phyloP scores from a whole-genome alignment of 2,113 vertebrate species.

The Laticauda colubrina region DNA sequence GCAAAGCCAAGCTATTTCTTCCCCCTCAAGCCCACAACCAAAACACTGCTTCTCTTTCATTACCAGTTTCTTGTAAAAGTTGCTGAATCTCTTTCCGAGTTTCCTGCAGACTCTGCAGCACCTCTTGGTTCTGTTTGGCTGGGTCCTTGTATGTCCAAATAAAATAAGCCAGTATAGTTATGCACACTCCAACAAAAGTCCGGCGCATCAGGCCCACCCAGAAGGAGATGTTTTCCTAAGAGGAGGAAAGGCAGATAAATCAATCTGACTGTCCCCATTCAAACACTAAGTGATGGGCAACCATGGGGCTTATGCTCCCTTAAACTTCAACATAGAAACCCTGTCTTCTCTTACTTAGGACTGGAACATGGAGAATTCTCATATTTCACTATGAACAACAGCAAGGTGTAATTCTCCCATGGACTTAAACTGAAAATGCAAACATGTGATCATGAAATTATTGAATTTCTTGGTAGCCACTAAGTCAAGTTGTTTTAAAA shows the following conservation, averaged over 20 bases:
- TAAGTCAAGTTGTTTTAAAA: neutral
- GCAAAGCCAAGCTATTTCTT: neutral
- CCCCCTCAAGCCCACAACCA: neutral
- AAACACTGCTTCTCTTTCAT: neutral
- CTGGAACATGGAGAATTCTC: neutral
- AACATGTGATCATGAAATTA: neutral
- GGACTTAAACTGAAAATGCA: neutral
- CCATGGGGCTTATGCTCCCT: neutral
- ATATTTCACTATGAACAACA: neutral
- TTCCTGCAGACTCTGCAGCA: slow-evolving; percentile 15
- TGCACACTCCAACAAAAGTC: neutral
- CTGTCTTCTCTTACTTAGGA: neutral
- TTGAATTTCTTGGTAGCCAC: neutral
- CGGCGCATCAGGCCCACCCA: slow-evolving; percentile 8
- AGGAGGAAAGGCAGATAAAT: neutral
- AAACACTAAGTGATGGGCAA: too few species aligned
- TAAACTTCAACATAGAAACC: neutral
- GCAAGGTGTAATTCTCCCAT: neutral
- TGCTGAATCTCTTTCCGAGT: slow-evolving; percentile 8
- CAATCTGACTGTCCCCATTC: neutral
- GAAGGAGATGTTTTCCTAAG: slow-evolving; percentile 25
- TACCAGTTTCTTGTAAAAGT: slow-evolving; percentile 23
- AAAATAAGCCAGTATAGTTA: neutral
- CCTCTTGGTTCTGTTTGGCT: slow-evolving; percentile 11
- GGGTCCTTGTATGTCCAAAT: slow-evolving; percentile 27